phyloP scores from a whole-genome alignment of 1,140 invertebrate genomes.

The Monochamus saltuarius region DNA sequence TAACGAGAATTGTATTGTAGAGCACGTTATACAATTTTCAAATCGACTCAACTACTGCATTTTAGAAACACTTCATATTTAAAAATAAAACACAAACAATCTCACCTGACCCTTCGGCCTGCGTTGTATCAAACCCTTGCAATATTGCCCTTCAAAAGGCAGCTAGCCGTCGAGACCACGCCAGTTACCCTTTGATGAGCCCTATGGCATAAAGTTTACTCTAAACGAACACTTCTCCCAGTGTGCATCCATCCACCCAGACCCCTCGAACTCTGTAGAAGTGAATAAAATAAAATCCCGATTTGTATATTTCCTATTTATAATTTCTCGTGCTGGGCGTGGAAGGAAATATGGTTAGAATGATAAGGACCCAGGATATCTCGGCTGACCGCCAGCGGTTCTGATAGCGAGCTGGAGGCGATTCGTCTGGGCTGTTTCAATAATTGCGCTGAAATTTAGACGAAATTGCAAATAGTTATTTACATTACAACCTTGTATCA shows the following conservation, averaged over 20 bases:
- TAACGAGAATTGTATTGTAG: too few species aligned
- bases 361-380: conserved; percentile 16
- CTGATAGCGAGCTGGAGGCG: background rate
- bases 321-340: conserved; percentile 12
- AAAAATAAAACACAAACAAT: too few species aligned
- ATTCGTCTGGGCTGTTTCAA: background rate
- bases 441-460: background rate
- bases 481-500: too few species aligned
- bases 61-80: too few species aligned
- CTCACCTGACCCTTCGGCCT: too few species aligned
- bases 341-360: conserved; percentile 18
- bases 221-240: too few species aligned
- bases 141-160: conserved; percentile 45
- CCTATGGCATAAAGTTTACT: conserved; percentile 30
- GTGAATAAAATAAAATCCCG: too few species aligned
- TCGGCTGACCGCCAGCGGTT: conserved; percentile 7
- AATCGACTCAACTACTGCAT: too few species aligned
- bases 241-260: too few species aligned
- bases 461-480: background rate
- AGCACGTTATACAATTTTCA: too few species aligned
- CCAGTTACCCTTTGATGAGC: conserved; percentile 43
- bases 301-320: conserved; percentile 8
- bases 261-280: too few species aligned
- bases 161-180: conserved; percentile 39
- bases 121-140: conserved; percentile 18